These are phyloP conservation scores for Passer montanus DNA, from an alignment of 2,113 vertebrate species.

Conservation along the genomic window DNA sequence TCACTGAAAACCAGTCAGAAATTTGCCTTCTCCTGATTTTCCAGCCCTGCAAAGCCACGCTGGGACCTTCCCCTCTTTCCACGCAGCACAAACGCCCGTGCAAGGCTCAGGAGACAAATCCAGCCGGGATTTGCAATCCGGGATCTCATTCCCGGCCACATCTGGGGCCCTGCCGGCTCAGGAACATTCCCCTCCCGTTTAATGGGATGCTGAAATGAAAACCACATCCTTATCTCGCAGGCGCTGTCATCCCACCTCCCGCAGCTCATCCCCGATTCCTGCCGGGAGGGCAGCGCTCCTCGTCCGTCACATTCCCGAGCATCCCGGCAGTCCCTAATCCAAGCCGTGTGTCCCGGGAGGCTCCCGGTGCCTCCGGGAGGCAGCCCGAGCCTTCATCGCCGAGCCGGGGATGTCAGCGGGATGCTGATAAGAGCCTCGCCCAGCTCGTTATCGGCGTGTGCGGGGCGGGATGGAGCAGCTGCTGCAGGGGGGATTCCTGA, in stretches of 20 bases:
- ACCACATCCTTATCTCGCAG: neutral
- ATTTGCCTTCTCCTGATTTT: neutral
- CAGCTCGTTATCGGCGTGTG: neutral
- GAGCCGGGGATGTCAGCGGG: neutral
- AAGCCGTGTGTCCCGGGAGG: neutral
- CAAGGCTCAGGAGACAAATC: neutral
- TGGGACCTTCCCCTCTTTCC: neutral
- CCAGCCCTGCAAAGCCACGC: neutral
- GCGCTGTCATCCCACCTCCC: neutral
- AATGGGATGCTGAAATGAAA: neutral
- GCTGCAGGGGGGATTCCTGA: neutral
- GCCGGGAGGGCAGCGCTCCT: too few species aligned
- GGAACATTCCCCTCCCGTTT: neutral
- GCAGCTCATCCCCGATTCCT: neutral
- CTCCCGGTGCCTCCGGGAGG: neutral
- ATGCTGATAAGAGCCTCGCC: neutral
- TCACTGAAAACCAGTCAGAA: neutral
- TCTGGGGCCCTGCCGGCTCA: neutral
- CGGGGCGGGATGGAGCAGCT: neutral
- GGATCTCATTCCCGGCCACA: neutral
- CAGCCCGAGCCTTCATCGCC: neutral
- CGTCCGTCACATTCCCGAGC: neutral
- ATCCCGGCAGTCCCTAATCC: neutral
- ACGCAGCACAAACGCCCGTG: accelerated
- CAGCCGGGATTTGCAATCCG: neutral